phyloP scores from a whole-genome alignment of 2,113 vertebrate species.

The Apodemus speciosus region DNA sequence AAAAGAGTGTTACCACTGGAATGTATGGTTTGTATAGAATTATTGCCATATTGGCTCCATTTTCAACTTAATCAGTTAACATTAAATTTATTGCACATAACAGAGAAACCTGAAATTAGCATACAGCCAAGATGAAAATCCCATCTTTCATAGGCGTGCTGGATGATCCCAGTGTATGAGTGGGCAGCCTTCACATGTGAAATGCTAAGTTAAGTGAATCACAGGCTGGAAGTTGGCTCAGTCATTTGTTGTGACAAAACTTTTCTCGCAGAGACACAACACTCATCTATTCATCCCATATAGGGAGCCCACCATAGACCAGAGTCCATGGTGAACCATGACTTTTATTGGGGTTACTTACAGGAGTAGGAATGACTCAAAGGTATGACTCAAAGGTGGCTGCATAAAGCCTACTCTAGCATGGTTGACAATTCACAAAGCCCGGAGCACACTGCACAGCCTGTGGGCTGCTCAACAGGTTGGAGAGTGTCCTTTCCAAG shows the following conservation, averaged over 20 bases:
- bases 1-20: not conserved
- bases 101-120: conserved; percentile 35
- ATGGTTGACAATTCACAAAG: not conserved
- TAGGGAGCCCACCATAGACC: not conserved
- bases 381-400: not conserved
- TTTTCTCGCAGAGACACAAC: not conserved
- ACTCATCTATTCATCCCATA: not conserved
- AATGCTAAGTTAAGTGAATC: not conserved
- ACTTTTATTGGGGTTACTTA: not conserved
- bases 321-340: not conserved
- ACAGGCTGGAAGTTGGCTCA: not conserved
- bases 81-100: conserved; percentile 45
- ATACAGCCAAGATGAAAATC: not conserved
- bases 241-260: not conserved
- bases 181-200: not conserved
- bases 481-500: not conserved
- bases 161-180: not conserved
- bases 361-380: not conserved
- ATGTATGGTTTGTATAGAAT: conserved; percentile 24
- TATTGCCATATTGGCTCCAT: not conserved
- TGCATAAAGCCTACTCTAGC: not conserved
- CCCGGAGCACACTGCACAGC: not conserved
- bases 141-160: not conserved
- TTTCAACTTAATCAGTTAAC: conserved; percentile 29
- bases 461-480: too few relatives aligned